Evolutionary conservation across 2,797 vertebrate species (phyloP).

Genomic region (Poliocrania exsul): DNA sequence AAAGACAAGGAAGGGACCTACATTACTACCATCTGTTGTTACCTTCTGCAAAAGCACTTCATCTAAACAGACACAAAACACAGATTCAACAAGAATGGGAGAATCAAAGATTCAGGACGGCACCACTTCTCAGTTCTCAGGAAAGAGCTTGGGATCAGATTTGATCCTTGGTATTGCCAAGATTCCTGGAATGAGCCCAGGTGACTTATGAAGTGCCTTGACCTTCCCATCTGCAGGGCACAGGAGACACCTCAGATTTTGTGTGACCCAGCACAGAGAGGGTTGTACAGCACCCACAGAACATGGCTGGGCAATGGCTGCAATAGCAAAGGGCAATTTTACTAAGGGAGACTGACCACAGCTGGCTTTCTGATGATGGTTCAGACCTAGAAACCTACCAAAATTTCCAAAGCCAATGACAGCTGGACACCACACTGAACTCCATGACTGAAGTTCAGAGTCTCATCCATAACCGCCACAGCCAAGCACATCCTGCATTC

Average conservation of each 20-base stretch:
- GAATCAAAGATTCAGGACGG: neutral
- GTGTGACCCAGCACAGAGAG: neutral
- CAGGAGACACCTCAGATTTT: neutral
- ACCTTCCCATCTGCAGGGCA: neutral
- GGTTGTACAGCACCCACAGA: neutral
- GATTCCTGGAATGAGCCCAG: neutral
- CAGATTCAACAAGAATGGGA: neutral
- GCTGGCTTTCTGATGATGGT: neutral
- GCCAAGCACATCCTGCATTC: neutral
- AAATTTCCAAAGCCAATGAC: neutral
- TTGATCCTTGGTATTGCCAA: neutral
- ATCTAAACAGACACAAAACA: neutral
- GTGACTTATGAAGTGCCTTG: neutral
- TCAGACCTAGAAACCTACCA: neutral
- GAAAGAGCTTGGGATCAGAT: neutral
- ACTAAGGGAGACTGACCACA: neutral
- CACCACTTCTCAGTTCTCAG: neutral
- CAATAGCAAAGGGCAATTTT: neutral
- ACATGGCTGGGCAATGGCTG: neutral
- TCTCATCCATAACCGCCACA: neutral
- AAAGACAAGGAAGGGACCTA: neutral
- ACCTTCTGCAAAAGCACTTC: neutral
- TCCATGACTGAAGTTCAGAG: neutral
- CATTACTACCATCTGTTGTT: conserved; percentile 17
- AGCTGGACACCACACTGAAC: neutral